Evolutionary conservation across 2,797 vertebrate species (phyloP).

Genomic region (Mastacembelus armatus): DNA sequence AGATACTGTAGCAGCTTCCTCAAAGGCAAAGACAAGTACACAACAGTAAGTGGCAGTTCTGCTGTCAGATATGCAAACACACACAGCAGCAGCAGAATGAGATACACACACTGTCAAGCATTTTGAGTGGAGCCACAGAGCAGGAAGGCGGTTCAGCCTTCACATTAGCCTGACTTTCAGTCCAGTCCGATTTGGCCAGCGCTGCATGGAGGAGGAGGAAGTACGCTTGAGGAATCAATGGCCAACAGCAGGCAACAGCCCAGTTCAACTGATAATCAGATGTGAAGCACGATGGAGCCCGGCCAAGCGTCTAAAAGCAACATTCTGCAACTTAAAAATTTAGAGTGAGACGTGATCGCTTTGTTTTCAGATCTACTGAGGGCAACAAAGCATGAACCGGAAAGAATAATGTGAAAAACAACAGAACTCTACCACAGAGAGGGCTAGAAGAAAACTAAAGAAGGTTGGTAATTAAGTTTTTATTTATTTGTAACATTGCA

Average conservation of each 20-base stretch:
- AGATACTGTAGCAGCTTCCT: conserved; percentile 88
- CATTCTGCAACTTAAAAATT: conserved; percentile 43
- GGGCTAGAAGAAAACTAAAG: conserved; percentile 55
- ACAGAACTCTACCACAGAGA: conserved; percentile 30
- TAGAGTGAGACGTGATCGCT: conserved; percentile 46
- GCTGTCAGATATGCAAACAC: conserved; percentile 69
- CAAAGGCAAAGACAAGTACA: conserved; percentile 83
- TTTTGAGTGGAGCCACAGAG: conserved; percentile 52
- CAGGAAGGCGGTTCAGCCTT: conserved; percentile 49
- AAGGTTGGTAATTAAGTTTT: conserved; percentile 80
- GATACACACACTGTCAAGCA: conserved; percentile 58
- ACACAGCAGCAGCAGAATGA: conserved; percentile 72
- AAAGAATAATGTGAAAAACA: conserved; percentile 57
- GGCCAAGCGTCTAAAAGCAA: conserved; percentile 37
- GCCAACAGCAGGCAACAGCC: conserved; percentile 37
- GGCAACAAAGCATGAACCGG: conserved; percentile 20
- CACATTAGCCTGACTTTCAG: conserved; percentile 36
- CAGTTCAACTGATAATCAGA: conserved; percentile 34
- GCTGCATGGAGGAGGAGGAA: conserved; percentile 37
- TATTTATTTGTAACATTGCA: conserved; percentile 89
- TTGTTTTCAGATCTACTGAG: conserved; percentile 30
- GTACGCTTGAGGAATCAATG: conserved; percentile 34
- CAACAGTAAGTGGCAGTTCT: conserved; percentile 79
- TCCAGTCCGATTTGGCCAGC: conserved; percentile 55
- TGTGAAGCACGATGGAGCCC: conserved; percentile 44